A percentile compares a stretch with the other conserved stretches of the same genome.
Evolutionary conservation across 2,113 vertebrate genomes (phyloP).

Genomic region (Phalacrocorax carbo): DNA sequence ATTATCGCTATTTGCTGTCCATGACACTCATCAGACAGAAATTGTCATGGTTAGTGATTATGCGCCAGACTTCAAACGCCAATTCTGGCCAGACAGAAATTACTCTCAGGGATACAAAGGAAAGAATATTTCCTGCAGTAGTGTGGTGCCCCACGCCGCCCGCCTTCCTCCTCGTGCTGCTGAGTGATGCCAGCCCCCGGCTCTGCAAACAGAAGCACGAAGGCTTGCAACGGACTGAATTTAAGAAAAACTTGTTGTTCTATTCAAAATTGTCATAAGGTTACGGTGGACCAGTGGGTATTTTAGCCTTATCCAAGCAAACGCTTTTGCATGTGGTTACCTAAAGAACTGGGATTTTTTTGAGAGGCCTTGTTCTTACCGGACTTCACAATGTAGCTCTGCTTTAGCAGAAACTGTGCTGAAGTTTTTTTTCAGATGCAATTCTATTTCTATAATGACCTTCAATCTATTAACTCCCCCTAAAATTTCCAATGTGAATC

Average conservation of each 20-base stretch:
- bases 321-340: neutral
- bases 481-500: neutral
- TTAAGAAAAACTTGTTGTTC: neutral
- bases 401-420: neutral
- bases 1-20: neutral
- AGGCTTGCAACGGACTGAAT: neutral
- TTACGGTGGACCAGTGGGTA: neutral
- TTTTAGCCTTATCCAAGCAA: neutral
- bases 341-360: neutral
- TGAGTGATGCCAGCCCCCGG: neutral
- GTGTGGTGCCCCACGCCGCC: neutral
- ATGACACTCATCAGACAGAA: neutral
- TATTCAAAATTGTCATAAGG: neutral
- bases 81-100: neutral
- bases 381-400: neutral
- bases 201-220: neutral
- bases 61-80: neutral
- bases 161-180: neutral
- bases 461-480: neutral
- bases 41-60: neutral
- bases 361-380: neutral
- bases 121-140: neutral
- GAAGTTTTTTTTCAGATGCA: neutral
- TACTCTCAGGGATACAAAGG: neutral
- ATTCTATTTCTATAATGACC: neutral